Base-by-base conservation (phyloP, 2,797 vertebrate species). In the Acrossocheilus fasciatus region DNA sequence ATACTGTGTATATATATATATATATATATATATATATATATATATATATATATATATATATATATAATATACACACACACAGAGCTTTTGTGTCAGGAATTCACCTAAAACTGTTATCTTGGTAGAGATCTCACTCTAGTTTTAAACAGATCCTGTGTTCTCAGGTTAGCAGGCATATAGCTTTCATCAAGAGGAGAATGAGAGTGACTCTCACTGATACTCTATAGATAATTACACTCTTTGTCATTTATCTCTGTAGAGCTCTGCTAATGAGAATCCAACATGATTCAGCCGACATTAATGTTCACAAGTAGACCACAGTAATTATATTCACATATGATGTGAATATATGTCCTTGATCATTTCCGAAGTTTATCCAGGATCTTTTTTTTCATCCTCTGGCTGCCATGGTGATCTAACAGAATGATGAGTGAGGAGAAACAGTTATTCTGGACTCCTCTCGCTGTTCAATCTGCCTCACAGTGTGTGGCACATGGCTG, bases 241-340 rank as follows among this genome's bases (percentile, higher is more conserved):
- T 81, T 73, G 23, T 50, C 84, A 81, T 59, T 73, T 18, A 74
- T 75, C 83, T 85, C 64, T 23, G n/a, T 36, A 45, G 59, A 14
- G 73, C 81, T 30, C n/a, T 8, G 47, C 84, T 81, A 81, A 74
- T 81, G 84, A 74, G 54, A 86, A 74, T 80, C 54, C 84, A 73
- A 11, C 69, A 74, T 50, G 54, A 86, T 64, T 74, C 84, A 50
- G 23, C 68, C 36, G 18, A 70, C 59, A 15, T 50, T 39, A 84
- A 77, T 69, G 83, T 79, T 70, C 76, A 23, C 23, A 17, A 83
- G 81, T 45, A 66, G 54, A 36, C 50, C 69, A 73, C 54, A 34
- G 74, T 79, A 79, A 79, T 85, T 85, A 72, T 57, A 70, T 72
- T 79, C 83, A 41, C 50, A 70, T 78, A 70, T 47, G 62, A 36